Evolutionary conservation across 2,797 vertebrate genomes (phyloP).

Genomic region (Synaphobranchus kaupii): DNA sequence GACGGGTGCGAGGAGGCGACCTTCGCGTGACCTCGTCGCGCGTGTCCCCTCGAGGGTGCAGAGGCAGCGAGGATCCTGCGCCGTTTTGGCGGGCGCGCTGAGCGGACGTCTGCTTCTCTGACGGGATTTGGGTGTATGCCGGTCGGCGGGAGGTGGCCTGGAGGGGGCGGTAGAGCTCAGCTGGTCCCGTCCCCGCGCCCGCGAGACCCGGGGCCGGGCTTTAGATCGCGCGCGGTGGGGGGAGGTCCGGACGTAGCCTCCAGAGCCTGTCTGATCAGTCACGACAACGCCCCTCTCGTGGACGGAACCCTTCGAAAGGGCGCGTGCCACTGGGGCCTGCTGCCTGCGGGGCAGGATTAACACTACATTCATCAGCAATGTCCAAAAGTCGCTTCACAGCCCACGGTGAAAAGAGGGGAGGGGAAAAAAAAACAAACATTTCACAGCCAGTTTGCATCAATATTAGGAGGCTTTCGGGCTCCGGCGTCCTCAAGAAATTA

Average conservation of each 20-base stretch:
- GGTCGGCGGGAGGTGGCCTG: background rate
- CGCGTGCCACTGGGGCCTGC: background rate
- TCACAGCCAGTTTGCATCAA: constrained; percentile 13
- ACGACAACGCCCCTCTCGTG: background rate
- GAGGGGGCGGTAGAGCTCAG: background rate
- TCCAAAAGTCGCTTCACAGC: background rate
- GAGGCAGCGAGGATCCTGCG: background rate
- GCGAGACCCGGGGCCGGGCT: background rate
- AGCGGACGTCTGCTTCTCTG: background rate
- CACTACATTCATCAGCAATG: background rate
- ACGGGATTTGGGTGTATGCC: background rate
- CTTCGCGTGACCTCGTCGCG: background rate
- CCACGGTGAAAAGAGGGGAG: background rate
- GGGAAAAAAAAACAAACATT: background rate
- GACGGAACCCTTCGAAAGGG: background rate
- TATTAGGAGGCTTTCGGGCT: constrained; percentile 9
- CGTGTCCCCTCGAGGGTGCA: background rate
- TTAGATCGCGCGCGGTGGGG: background rate
- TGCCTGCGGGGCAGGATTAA: background rate
- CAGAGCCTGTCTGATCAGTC: background rate
- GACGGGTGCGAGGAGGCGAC: background rate
- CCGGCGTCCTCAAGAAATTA: background rate
- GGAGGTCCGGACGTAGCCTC: background rate
- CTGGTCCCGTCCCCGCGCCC: background rate
- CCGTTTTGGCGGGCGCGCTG: no score